Evolutionary conservation across 2,797 vertebrate species (phyloP).

Genomic region (Cichlasoma orientale): DNA sequence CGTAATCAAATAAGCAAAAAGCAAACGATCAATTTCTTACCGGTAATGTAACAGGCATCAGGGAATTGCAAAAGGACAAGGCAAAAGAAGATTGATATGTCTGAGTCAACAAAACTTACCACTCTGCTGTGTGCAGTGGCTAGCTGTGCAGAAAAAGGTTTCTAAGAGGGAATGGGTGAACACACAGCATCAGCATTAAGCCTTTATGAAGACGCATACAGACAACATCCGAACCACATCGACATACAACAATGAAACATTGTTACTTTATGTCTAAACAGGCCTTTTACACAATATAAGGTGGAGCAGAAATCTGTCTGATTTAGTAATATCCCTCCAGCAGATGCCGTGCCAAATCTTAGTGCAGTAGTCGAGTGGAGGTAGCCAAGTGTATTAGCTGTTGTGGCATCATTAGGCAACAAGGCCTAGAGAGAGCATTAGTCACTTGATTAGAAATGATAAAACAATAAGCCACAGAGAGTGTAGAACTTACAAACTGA

Average conservation of each 20-base stretch:
- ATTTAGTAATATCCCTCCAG: constrained; percentile 65
- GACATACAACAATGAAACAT: constrained; percentile 40
- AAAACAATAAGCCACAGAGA: constrained; percentile 70
- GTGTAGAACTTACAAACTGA: constrained; percentile 61
- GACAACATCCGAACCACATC: constrained; percentile 14
- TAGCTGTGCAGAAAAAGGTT: constrained; percentile 73
- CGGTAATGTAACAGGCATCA: constrained; percentile 57
- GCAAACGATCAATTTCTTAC: constrained; percentile 65
- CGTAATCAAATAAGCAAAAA: constrained; percentile 66
- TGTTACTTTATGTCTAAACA: constrained; percentile 47
- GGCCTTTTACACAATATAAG: constrained; percentile 53
- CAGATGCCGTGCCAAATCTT: constrained; percentile 50
- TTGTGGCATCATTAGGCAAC: constrained; percentile 72
- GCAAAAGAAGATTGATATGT: constrained; percentile 56
- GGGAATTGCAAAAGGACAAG: constrained; percentile 52
- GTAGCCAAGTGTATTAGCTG: constrained; percentile 64
- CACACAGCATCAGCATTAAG: constrained; percentile 31
- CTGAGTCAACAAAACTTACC: constrained; percentile 69
- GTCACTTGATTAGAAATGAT: constrained; percentile 76
- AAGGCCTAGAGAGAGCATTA: constrained; percentile 65
- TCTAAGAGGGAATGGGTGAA: constrained; percentile 65
- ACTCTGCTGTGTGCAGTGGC: constrained; percentile 67
- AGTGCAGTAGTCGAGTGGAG: constrained; percentile 63
- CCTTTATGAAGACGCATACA: constrained; percentile 4
- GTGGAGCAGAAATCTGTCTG: constrained; percentile 70